Percentiles rank a stretch among this genome's conserved stretches.
phyloP scores from a whole-genome alignment of 1,140 invertebrate species.

The Drosophila kikkawai region DNA sequence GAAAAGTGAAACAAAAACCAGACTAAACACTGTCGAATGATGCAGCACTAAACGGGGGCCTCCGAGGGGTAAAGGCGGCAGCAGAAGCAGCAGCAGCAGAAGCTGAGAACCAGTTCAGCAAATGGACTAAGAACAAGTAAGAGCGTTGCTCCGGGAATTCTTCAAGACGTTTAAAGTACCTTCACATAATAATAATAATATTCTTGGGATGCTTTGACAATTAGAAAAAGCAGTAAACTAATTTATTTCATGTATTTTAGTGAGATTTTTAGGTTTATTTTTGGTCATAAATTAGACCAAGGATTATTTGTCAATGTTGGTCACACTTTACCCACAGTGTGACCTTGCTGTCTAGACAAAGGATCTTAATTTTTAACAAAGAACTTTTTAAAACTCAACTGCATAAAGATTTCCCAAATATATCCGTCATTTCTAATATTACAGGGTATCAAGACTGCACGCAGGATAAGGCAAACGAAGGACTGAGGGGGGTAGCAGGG shows the following conservation, averaged over 20 bases:
- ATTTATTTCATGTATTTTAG: background rate
- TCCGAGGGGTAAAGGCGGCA: constrained; percentile 22
- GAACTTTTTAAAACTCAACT: background rate
- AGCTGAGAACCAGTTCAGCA: constrained; percentile 74
- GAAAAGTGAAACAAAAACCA: constrained; percentile 82
- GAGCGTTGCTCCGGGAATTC: constrained; percentile 5
- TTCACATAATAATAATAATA: background rate
- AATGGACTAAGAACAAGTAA: constrained; percentile 65
- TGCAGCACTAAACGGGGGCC: constrained; percentile 39
- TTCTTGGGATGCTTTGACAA: background rate
- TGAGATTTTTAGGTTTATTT: too few species aligned
- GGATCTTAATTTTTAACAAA: background rate
- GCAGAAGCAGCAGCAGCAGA: constrained; percentile 33
- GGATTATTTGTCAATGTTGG: background rate
- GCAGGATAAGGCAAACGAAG: background rate
- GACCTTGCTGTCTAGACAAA: background rate
- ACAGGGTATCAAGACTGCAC: constrained; percentile 32
- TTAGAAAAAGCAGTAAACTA: background rate
- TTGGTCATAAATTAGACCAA: too few species aligned
- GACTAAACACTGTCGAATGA: constrained; percentile 75
- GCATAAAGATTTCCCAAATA: background rate
- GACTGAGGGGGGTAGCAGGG: background rate
- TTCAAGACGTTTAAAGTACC: constrained; percentile 2
- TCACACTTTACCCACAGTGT: background rate
- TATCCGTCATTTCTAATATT: constrained; percentile 3